Conservation (phyloP, 37 sponge, comb jelly and placozoan genomes). For the Hormiphora californensis region DNA sequence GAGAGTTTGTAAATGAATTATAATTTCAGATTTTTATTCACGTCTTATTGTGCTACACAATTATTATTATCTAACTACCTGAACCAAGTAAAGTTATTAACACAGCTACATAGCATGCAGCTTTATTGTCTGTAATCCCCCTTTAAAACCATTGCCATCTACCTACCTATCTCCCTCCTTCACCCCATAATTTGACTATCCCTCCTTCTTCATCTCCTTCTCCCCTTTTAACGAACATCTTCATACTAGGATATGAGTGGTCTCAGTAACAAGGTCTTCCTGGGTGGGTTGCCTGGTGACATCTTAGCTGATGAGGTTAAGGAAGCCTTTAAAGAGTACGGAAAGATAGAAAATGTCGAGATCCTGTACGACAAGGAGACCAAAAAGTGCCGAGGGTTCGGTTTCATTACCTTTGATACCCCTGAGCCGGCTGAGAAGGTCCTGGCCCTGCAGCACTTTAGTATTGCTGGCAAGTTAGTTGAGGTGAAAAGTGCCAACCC, state of each 20-base stretch:
- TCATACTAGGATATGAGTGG: constrained; percentile 41
- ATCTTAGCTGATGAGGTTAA: constrained; percentile 45
- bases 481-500: constrained; percentile 40
- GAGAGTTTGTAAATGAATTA: too few relatives aligned
- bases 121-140: too few relatives aligned
- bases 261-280: constrained; percentile 30
- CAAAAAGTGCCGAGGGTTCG: constrained; percentile 46
- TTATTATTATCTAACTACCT: too few relatives aligned
- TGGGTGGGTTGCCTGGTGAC: constrained; percentile 44
- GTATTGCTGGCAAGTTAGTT: constrained; percentile 40
- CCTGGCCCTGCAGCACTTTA: constrained; percentile 43
- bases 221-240: too few relatives aligned
- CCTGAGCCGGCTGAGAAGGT: constrained; percentile 49
- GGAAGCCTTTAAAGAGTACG: constrained; percentile 54
- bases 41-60: too few relatives aligned
- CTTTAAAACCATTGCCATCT: too few relatives aligned
- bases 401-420: constrained; percentile 32
- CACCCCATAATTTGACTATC: too few relatives aligned
- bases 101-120: too few relatives aligned
- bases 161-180: too few relatives aligned
- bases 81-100: too few relatives aligned
- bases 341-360: constrained; percentile 45
- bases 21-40: too few relatives aligned
- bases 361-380: constrained; percentile 51
- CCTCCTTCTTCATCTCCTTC: too few relatives aligned